Conservation (phyloP, 2,888 invertebrate species). For the Meliscaeva auricollis region DNA sequence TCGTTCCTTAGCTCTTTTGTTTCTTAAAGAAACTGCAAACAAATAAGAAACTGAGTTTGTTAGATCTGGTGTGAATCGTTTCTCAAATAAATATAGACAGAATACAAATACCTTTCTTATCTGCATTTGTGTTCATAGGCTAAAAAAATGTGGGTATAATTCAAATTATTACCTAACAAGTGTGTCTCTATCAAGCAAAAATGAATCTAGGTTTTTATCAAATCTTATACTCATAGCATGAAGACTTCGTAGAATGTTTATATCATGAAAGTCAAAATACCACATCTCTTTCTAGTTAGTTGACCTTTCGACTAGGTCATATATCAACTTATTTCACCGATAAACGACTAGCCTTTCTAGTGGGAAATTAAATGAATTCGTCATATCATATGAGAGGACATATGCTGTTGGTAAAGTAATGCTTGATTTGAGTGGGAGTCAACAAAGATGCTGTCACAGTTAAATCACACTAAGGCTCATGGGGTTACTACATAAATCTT, state of each 20-base stretch:
- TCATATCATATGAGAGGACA: background rate
- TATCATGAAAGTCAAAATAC: constrained; percentile 13
- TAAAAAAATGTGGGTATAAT: background rate
- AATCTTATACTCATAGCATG: background rate
- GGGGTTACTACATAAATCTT: too few relatives aligned
- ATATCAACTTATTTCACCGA: constrained; percentile 31
- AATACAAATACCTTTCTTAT: too few relatives aligned
- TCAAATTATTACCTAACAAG: constrained; percentile 5
- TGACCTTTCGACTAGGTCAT: constrained; percentile 49
- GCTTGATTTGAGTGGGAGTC: background rate
- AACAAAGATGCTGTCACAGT: too few relatives aligned
- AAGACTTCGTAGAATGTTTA: background rate
- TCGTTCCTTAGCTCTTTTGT: background rate
- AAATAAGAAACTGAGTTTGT: background rate
- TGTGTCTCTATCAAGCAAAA: background rate
- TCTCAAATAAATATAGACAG: too few relatives aligned
- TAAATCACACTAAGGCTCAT: too few relatives aligned
- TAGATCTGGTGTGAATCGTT: too few relatives aligned
- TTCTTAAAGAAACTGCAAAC: background rate
- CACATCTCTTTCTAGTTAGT: constrained; percentile 20
- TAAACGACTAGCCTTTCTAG: background rate
- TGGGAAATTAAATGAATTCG: background rate
- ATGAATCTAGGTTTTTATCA: background rate
- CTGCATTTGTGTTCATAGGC: too few relatives aligned
- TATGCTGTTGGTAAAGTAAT: too few relatives aligned